Evolutionary conservation across 2,888 invertebrate species (phyloP).

Genomic region (Tetragonisca angustula): DNA sequence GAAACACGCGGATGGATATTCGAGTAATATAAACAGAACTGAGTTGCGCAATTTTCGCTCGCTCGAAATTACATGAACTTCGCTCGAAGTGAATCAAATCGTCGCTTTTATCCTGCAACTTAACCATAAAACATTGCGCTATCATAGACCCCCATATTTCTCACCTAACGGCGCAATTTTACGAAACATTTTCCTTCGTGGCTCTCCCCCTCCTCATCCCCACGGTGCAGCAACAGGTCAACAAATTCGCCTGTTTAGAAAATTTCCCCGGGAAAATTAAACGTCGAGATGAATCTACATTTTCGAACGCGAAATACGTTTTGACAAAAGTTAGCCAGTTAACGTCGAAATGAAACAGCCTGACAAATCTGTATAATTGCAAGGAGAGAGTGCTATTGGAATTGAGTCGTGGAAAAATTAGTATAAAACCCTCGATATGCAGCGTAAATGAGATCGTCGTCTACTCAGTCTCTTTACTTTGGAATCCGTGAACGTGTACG

Average conservation of each 20-base stretch:
- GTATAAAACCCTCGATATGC: neutral
- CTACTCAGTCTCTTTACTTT: neutral
- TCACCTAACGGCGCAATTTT: conserved; percentile 7
- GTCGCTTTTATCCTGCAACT: too few species aligned
- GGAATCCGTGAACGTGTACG: neutral
- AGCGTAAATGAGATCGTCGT: neutral
- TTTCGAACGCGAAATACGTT: neutral
- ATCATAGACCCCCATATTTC: conserved; percentile 10
- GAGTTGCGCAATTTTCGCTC: conserved; percentile 1
- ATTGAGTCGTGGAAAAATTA: neutral
- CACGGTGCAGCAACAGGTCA: conserved; percentile 18
- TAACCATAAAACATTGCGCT: neutral
- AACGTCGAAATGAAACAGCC: neutral
- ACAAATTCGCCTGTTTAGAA: conserved; percentile 17
- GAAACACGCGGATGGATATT: neutral
- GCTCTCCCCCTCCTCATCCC: too few species aligned
- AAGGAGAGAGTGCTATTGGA: neutral
- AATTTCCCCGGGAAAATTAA: neutral
- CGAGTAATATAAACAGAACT: neutral
- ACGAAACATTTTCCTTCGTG: neutral
- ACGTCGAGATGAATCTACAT: conserved; percentile 4
- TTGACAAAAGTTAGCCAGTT: neutral
- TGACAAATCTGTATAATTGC: neutral
- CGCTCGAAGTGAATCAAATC: neutral
- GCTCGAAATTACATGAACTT: neutral